These are phyloP conservation scores for Drosophila willistoni DNA, from an alignment of 1,140 invertebrate genomes.

Conservation along the genomic window DNA sequence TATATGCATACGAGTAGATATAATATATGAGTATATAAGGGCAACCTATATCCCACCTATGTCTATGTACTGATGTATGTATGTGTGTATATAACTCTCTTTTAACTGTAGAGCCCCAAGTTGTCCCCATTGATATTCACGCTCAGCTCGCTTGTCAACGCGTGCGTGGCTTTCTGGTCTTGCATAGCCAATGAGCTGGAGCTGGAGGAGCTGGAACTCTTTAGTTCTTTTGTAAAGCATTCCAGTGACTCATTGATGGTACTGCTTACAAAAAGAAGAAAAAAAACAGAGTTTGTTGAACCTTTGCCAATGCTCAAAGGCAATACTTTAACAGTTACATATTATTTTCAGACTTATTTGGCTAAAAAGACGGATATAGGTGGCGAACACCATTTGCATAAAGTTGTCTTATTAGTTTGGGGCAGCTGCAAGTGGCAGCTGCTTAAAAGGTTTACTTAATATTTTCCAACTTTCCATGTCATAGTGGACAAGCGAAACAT, in stretches of 20 bases:
- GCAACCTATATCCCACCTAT: slow-evolving; percentile 3
- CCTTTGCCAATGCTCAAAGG: neutral
- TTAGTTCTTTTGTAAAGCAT: slow-evolving; percentile 8
- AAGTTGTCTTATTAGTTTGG: slow-evolving; percentile 70
- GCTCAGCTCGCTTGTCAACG: slow-evolving; percentile 57
- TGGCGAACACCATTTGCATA: slow-evolving; percentile 65
- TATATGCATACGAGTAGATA: neutral
- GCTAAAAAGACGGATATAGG: slow-evolving; percentile 32
- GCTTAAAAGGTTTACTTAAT: slow-evolving; percentile 69
- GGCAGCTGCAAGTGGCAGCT: slow-evolving; percentile 56
- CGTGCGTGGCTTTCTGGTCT: slow-evolving; percentile 65
- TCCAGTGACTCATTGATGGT: slow-evolving; percentile 53
- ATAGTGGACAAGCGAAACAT: slow-evolving; percentile 31
- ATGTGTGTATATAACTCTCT: neutral
- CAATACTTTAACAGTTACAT: slow-evolving; percentile 36
- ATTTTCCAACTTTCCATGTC: neutral
- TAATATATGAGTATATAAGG: slow-evolving; percentile 25
- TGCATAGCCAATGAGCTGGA: slow-evolving; percentile 70
- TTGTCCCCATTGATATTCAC: slow-evolving; percentile 59
- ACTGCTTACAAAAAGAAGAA: neutral
- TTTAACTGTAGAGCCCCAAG: neutral
- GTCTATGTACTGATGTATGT: neutral
- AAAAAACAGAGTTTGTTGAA: slow-evolving; percentile 65
- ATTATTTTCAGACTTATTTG: slow-evolving; percentile 48
- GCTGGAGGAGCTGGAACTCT: slow-evolving; percentile 2